phyloP scores from a whole-genome alignment of 2,797 vertebrate species.

The Urosaurus nigricauda region DNA sequence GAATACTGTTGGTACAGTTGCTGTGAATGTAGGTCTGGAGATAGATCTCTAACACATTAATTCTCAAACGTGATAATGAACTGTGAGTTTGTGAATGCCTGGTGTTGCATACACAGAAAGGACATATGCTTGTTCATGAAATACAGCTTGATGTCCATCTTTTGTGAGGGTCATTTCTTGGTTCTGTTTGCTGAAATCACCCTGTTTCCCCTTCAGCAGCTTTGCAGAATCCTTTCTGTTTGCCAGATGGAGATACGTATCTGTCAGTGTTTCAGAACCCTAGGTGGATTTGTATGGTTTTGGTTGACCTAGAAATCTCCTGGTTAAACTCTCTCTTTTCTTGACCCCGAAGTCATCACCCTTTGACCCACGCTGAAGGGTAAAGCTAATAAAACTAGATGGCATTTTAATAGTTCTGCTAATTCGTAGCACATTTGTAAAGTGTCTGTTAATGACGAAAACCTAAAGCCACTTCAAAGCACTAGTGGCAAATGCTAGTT shows the following conservation, averaged over 20 bases:
- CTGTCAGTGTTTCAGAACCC: conserved; percentile 1
- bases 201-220: not conserved
- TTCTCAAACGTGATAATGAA: not conserved
- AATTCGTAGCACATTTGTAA: conserved; percentile 11
- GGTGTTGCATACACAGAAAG: not conserved
- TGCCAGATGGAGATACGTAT: not conserved
- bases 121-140: not conserved
- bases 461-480: conserved; percentile 10
- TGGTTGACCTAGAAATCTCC: conserved; percentile 6
- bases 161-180: not conserved
- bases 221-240: conserved; percentile 1
- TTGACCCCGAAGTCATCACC: not conserved
- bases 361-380: conserved; percentile 18
- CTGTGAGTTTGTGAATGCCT: not conserved
- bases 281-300: conserved; percentile 17
- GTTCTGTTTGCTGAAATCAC: not conserved
- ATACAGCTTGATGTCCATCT: not conserved
- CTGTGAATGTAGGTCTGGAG: not conserved
- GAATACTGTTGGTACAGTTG: too few species aligned
- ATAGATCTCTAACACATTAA: not conserved
- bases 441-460: not conserved
- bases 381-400: conserved; percentile 21
- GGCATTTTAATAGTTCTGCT: conserved; percentile 32
- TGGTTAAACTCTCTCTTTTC: not conserved
- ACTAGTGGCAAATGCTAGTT: conserved; percentile 3